phyloP scores from a whole-genome alignment of 1,140 invertebrate species.

The Lepidurus couesii region DNA sequence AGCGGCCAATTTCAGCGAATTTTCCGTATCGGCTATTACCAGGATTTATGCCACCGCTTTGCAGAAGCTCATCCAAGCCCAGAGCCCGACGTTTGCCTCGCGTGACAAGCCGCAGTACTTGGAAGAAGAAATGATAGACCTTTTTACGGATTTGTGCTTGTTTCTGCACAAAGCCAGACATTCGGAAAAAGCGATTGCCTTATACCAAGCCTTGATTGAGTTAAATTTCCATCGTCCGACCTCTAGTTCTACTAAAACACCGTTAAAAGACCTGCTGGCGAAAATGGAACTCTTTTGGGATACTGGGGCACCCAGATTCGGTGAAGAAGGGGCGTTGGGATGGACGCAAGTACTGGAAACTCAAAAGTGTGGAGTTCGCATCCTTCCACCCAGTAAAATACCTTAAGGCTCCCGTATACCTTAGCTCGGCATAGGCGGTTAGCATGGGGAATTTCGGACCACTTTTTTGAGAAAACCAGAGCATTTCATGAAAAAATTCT shows the following conservation, averaged over 20 bases:
- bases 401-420: too few relatives aligned
- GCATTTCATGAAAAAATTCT: too few relatives aligned
- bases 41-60: conserved; percentile 45
- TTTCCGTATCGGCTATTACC: conserved; percentile 41
- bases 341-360: conserved; percentile 42
- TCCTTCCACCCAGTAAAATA: neutral
- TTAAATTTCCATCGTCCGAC: conserved; percentile 45
- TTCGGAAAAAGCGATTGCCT: conserved; percentile 45
- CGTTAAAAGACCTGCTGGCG: conserved; percentile 38
- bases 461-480: too few relatives aligned
- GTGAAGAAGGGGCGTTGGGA: conserved; percentile 43
- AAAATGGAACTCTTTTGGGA: conserved; percentile 49
- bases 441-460: too few relatives aligned
- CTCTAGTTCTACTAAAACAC: conserved; percentile 25
- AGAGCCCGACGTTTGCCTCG: conserved; percentile 38
- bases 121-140: conserved; percentile 39
- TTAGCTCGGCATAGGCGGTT: too few relatives aligned
- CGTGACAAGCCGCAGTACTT: conserved; percentile 37
- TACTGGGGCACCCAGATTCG: conserved; percentile 44
- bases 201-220: conserved; percentile 47
- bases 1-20: conserved; percentile 41
- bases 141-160: conserved; percentile 44
- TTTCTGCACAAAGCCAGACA: conserved; percentile 44
- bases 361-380: conserved; percentile 29
- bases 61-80: conserved; percentile 38